phyloP scores from a whole-genome alignment of 2,797 vertebrate species.

The Fundulus diaphanus region DNA sequence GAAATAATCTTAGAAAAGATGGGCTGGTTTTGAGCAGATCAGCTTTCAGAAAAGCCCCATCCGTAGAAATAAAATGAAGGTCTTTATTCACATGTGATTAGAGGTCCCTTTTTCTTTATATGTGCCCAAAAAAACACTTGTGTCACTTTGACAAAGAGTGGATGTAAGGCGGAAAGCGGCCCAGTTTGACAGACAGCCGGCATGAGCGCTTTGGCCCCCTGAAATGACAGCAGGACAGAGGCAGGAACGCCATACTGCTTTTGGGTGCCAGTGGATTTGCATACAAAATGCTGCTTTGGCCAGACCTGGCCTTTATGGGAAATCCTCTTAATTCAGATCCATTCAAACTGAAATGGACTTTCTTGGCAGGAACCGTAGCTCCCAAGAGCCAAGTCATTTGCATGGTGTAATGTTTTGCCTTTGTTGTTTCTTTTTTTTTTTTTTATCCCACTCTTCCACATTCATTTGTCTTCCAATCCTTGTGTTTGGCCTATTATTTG shows the following conservation, averaged over 20 bases:
- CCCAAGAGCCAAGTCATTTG: slow-evolving; percentile 81
- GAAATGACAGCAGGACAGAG: slow-evolving; percentile 71
- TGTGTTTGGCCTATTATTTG: slow-evolving; percentile 72
- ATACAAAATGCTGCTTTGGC: slow-evolving; percentile 80
- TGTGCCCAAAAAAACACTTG: slow-evolving; percentile 11
- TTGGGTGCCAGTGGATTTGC: slow-evolving; percentile 77
- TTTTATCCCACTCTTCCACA: slow-evolving; percentile 32
- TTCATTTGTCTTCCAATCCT: slow-evolving; percentile 73
- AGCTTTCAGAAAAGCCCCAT: slow-evolving; percentile 6
- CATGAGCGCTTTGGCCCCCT: slow-evolving; percentile 45
- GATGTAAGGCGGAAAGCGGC: slow-evolving; percentile 29
- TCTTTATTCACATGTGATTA: neutral
- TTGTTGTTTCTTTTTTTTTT: slow-evolving; percentile 48
- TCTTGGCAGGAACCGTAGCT: slow-evolving; percentile 76
- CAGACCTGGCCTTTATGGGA: slow-evolving; percentile 79
- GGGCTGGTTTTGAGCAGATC: neutral
- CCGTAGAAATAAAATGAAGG: slow-evolving; percentile 17
- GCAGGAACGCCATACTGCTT: slow-evolving; percentile 58
- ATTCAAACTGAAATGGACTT: slow-evolving; percentile 85
- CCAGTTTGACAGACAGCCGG: slow-evolving; percentile 68
- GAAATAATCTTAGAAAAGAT: slow-evolving; percentile 7
- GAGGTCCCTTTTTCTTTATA: neutral
- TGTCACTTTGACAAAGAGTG: slow-evolving; percentile 36
- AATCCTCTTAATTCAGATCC: slow-evolving; percentile 85
- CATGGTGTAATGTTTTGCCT: slow-evolving; percentile 75